Base-by-base conservation (phyloP, 2,113 vertebrate genomes). In the Mesocricetus auratus region DNA sequence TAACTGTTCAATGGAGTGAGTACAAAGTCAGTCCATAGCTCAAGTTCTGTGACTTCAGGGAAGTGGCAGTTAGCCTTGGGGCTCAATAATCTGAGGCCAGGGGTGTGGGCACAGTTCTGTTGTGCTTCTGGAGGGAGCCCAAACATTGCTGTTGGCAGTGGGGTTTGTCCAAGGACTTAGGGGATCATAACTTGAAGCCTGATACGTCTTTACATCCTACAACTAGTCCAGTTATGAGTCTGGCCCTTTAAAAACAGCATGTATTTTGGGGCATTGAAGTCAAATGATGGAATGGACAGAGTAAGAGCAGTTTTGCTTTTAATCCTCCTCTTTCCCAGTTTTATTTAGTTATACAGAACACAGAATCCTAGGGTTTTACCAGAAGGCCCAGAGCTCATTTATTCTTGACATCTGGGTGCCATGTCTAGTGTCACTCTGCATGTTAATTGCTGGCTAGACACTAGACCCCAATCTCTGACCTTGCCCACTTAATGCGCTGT, bases 251-350 rank as follows among this genome's bases (percentile, higher is more conserved):
- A 64, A 47, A 64, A 42, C 66, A 73, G 56, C 36, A 11, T 26
- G 69, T 33, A n/a, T 7, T 88, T 74, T 81, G 39, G 24, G 73
- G 62, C 19, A 69, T 53, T 36, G 33, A 60, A 22, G 42, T 33
- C 78, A 89, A 3, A 50, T 77, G 36, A 13, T 92, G 60, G 88
- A 39, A 39, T 13, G 86, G 62, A 79, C 13, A 39, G 33, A 56
- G 22, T 93, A 39, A 85, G 64, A 75, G 85, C 31, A 19, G 36
- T 85, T 73, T 91, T 58, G 26, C 21, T 85, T 62, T 64, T 45
- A 19, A 64, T 85, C 26, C 45, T 86, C 15, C 64, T 96, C 69
- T 60, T 88, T 86, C 94, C 75, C 36, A 47, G 47, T 77, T 90
- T 69, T 85, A 86, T 62, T 82, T 68, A 71, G 79, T 47, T 47